Percentiles rank a stretch among this genome's conserved stretches.
phyloP scores from a whole-genome alignment of 2,113 vertebrate species.

The Hippopotamus amphibius region DNA sequence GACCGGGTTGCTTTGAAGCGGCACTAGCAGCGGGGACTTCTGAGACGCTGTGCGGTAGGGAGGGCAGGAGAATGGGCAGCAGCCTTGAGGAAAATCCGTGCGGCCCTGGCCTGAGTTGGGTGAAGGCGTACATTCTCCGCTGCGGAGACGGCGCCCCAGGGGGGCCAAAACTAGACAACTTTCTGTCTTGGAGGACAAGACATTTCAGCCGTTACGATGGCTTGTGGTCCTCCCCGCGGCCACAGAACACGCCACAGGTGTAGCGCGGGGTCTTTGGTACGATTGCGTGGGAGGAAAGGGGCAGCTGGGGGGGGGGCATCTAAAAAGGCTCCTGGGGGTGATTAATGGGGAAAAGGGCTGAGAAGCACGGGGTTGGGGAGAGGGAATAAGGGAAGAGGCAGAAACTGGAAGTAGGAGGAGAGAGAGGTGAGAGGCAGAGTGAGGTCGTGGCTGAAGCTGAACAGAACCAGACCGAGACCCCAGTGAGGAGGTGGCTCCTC shows the following conservation, averaged over 20 bases:
- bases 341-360: not conserved
- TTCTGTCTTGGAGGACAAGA: not conserved
- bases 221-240: rapidly evolving
- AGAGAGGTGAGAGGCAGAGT: not conserved
- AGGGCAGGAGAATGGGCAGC: not conserved
- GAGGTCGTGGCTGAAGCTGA: not conserved
- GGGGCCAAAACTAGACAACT: not conserved
- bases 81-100: rapidly evolving
- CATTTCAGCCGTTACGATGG: not conserved
- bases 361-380: not conserved
- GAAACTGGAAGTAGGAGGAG: not conserved
- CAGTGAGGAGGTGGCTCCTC: not conserved
- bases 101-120: not conserved
- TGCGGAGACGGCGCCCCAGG: rapidly evolving
- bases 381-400: not conserved
- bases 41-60: not conserved
- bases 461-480: not conserved
- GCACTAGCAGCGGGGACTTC: rapidly evolving
- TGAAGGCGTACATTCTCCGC: rapidly evolving
- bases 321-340: rapidly evolving
- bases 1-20: not conserved
- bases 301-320: rapidly evolving
- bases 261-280: no score
- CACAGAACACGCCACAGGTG: rapidly evolving
- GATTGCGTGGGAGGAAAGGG: not conserved